Percentiles rank a stretch among this genome's conserved stretches.
Evolutionary conservation across 2,113 vertebrate genomes (phyloP).

Genomic region (Pangasianodon gigas): DNA sequence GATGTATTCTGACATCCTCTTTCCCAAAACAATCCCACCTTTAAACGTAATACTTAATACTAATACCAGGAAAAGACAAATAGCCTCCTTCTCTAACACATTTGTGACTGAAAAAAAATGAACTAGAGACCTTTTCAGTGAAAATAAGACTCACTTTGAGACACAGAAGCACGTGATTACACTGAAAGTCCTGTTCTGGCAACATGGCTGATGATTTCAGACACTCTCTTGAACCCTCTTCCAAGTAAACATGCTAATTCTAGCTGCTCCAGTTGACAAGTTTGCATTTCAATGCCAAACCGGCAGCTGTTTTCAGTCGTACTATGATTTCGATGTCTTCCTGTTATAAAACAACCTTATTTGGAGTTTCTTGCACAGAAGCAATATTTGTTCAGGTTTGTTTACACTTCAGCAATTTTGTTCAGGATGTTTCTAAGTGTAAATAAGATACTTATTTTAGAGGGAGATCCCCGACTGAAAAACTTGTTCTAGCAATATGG

Average conservation of each 20-base stretch:
- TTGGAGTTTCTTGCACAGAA: not conserved
- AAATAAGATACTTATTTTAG: not conserved
- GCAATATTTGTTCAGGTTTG: not conserved
- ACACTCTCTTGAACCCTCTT: not conserved
- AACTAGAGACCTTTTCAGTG: too few relatives aligned
- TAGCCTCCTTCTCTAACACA: not conserved
- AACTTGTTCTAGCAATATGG: not conserved
- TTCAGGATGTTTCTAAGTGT: not conserved
- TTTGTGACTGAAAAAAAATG: not conserved
- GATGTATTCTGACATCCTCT: not conserved
- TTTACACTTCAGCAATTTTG: not conserved
- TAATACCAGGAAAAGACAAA: not conserved
- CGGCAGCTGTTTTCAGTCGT: not conserved
- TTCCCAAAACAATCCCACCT: not conserved
- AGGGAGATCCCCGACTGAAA: not conserved
- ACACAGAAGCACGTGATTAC: not conserved
- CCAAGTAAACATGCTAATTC: conserved; percentile 6
- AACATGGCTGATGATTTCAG: not conserved
- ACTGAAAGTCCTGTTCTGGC: not conserved
- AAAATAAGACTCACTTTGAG: not conserved
- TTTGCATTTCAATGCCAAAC: not conserved
- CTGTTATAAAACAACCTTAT: not conserved
- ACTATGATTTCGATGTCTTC: not conserved
- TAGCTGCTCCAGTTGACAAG: conserved; percentile 4
- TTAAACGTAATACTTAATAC: not conserved